phyloP scores from a whole-genome alignment of 2,113 vertebrate genomes.

The Tetrao urogallus region DNA sequence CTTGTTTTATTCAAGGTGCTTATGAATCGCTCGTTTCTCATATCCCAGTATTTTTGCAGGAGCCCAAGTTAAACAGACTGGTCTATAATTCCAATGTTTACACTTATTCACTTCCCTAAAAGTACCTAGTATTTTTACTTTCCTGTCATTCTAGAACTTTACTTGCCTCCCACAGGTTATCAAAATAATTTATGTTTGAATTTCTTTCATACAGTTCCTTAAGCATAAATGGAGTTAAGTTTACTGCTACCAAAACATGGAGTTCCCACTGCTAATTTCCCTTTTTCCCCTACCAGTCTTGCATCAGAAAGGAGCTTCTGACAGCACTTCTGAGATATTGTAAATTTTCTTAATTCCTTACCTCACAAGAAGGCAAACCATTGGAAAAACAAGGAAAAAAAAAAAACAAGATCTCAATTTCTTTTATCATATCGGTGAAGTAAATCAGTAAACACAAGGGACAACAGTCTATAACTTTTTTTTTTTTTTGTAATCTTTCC shows the following conservation, averaged over 20 bases:
- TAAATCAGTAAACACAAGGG: not conserved
- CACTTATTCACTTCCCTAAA: not conserved
- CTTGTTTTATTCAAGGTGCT: not conserved
- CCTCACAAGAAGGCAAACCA: not conserved
- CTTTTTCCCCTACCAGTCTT: not conserved
- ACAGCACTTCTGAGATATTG: not conserved
- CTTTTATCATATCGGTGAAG: not conserved
- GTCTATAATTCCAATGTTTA: not conserved
- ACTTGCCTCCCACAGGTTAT: not conserved
- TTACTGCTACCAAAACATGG: not conserved
- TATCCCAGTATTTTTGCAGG: not conserved
- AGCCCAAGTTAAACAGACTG: not conserved
- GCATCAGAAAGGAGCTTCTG: not conserved
- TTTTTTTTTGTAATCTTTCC: not conserved
- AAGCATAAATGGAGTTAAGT: not conserved
- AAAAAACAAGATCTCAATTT: too few relatives aligned
- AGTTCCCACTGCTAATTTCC: not conserved
- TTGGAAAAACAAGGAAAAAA: too few relatives aligned
- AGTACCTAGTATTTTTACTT: not conserved
- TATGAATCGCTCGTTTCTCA: fast-evolving
- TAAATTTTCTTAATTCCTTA: not conserved
- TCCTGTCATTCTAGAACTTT: not conserved
- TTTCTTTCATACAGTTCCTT: not conserved
- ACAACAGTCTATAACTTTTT: not conserved
- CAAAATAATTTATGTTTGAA: not conserved